Conservation (phyloP, 2,888 invertebrate genomes). For the Clanis bilineata region DNA sequence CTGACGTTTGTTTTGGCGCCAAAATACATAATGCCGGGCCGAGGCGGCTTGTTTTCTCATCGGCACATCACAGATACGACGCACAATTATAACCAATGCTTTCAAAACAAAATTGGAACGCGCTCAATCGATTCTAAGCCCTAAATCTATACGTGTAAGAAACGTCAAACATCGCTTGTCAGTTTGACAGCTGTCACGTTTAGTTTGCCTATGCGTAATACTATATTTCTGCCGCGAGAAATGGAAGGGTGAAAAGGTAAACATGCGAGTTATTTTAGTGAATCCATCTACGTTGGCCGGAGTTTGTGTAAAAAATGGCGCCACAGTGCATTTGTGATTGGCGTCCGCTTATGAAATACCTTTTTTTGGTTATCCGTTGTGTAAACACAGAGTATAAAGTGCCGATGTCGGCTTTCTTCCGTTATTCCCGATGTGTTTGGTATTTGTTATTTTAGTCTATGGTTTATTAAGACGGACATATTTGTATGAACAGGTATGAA, state of each 20-base stretch:
- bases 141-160: constrained; percentile 35
- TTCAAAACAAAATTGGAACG: constrained; percentile 48
- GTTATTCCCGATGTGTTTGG: constrained; percentile 4
- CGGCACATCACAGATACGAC: constrained; percentile 66
- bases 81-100: constrained; percentile 39
- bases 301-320: constrained; percentile 74
- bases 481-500: too few species aligned
- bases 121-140: constrained; percentile 41
- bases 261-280: constrained; percentile 78
- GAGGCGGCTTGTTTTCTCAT: constrained; percentile 79
- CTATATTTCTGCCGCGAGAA: constrained; percentile 77
- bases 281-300: constrained; percentile 66
- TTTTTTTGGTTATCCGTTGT: constrained; percentile 10
- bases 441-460: not conserved
- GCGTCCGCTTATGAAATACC: constrained; percentile 48
- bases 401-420: constrained; percentile 1
- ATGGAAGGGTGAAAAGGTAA: constrained; percentile 81
- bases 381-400: not conserved
- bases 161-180: constrained; percentile 21
- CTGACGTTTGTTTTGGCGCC: constrained; percentile 82
- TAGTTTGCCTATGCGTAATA: constrained; percentile 69
- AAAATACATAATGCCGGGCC: constrained; percentile 80
- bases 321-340: constrained; percentile 62
- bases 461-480: not conserved
- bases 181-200: constrained; percentile 27